Base-by-base conservation (phyloP, 2,888 invertebrate genomes). In the Acanthosepion esculentum region DNA sequence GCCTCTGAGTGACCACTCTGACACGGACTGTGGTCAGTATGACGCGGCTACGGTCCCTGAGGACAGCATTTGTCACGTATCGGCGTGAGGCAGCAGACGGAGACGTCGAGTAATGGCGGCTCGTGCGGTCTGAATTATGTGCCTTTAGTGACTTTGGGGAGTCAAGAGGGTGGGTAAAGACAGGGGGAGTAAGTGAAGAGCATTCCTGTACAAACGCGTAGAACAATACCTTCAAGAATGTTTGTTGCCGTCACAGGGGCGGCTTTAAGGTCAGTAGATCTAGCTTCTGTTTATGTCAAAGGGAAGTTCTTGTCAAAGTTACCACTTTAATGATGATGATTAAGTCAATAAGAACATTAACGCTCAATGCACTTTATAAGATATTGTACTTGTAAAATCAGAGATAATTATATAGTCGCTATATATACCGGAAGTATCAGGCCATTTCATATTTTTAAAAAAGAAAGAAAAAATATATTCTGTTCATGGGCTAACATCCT, bases 11-110 rank as follows among this genome's bases (percentile, higher is more conserved):
- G 78, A 33, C 78, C 78, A 78, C 78, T 78, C 78, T 78, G 78
- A 78, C 78, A 78, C n/a, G 78, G n/a, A 33, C n/a, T n/a, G 78
- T 78, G 78, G 78, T 33, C 78, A 78, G 10, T 78, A n/a, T 33
- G 78, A 78, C 78, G 78, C 78, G 8, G 78, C n/a, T 18, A n/a
- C n/a, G 15, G 78, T n/a, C 78, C n/a, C 78, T 33, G 78, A 15
- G 78, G 78, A n/a, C 78, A 78, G 78, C 33, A 33, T 78, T 78
- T 78, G 78, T 78, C 78, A 78, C 78, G 78, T 78, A 78, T 78
- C 78, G 33, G n/a, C n/a, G 78, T 15, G n/a, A n/a, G 15, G 78
- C n/a, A 78, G n/a, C n/a, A 15, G 78, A n/a, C 15, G 12, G n/a
- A n/a, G 12, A n/a, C 3, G n/a, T n/a, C 12, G n/a, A 78, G n/a